phyloP scores from a whole-genome alignment of 2,113 vertebrate species.

The Thinocorus orbignyianus region DNA sequence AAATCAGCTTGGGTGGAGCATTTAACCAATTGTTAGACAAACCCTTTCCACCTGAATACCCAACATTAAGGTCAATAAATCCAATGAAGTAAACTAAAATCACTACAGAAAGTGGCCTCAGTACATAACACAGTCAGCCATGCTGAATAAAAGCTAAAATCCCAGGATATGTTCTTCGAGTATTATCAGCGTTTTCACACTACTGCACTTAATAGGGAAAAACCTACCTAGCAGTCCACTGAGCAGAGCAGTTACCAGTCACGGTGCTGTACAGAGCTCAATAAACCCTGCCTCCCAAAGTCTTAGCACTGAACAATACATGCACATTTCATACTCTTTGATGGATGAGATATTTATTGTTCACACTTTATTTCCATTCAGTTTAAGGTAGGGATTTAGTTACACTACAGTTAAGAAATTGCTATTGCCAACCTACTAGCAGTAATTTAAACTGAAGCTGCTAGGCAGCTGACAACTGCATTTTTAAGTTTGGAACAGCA shows the following conservation, averaged over 20 bases:
- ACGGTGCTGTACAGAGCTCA: neutral
- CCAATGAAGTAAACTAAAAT: neutral
- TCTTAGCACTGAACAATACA: neutral
- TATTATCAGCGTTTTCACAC: slow-evolving; percentile 49
- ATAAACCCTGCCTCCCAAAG: neutral
- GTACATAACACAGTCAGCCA: neutral
- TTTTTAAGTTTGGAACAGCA: neutral
- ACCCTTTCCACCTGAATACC: neutral
- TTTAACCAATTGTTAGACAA: neutral
- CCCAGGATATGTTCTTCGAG: neutral
- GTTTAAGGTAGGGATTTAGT: neutral
- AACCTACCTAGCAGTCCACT: neutral
- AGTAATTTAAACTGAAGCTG: neutral
- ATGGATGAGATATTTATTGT: neutral
- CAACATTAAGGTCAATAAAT: neutral
- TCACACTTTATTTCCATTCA: neutral
- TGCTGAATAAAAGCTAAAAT: neutral
- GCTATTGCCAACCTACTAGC: neutral
- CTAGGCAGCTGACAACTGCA: neutral
- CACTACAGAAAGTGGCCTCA: neutral
- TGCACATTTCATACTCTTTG: neutral
- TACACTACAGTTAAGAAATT: neutral
- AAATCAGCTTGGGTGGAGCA: neutral
- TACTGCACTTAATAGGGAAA: slow-evolving; percentile 41
- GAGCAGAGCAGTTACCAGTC: slow-evolving; percentile 10